Percentiles rank a stretch among this genome's conserved stretches.
Evolutionary conservation across 2,797 vertebrate genomes (phyloP).

Genomic region (Falco peregrinus): DNA sequence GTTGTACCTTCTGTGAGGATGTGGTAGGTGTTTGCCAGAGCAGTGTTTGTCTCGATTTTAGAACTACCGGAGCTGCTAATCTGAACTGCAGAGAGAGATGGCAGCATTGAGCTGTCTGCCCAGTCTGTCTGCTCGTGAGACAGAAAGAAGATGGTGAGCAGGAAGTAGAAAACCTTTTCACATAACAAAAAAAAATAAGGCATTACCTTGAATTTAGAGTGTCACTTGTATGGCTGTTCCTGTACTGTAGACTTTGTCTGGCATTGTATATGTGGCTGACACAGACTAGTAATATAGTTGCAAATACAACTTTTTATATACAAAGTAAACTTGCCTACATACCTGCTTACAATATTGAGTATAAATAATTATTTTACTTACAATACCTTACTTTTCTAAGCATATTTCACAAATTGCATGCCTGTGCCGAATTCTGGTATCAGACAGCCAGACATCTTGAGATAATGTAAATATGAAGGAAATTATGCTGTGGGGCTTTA

Average conservation of each 20-base stretch:
- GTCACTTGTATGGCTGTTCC: background rate
- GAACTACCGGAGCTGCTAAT: background rate
- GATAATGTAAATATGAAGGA: background rate
- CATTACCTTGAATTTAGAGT: background rate
- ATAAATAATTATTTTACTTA: background rate
- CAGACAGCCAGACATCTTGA: background rate
- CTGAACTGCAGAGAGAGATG: constrained; percentile 57
- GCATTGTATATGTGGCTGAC: background rate
- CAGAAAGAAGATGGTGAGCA: background rate
- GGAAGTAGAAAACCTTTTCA: background rate
- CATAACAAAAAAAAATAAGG: background rate
- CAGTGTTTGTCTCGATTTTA: background rate
- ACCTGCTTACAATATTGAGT: background rate
- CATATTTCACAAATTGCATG: background rate
- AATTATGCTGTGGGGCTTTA: background rate
- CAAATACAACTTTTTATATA: background rate
- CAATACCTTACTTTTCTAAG: background rate
- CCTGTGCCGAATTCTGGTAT: background rate
- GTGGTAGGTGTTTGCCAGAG: background rate
- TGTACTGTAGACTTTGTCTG: background rate
- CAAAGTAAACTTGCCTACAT: background rate
- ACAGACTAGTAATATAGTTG: background rate
- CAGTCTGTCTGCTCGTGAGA: background rate
- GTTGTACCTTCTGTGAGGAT: background rate
- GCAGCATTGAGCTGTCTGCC: constrained; percentile 62